These are phyloP conservation scores for Panulirus ornatus DNA, from an alignment of 1,140 invertebrate genomes.

Conservation along the genomic window DNA sequence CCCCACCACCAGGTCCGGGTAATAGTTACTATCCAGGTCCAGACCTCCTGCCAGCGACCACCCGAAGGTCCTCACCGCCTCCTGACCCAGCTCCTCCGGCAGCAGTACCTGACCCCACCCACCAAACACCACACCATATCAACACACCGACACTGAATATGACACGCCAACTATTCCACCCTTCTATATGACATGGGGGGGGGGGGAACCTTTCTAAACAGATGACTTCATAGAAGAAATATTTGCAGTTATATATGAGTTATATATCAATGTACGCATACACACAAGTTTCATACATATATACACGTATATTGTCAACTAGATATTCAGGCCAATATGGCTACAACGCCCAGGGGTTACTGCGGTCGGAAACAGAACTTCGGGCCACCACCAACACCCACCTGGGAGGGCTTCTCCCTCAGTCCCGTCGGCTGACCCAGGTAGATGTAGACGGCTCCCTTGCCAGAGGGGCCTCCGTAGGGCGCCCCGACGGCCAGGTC, in stretches of 20 bases:
- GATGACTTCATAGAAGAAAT: too few species aligned
- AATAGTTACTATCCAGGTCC: slow-evolving; percentile 93
- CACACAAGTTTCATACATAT: neutral
- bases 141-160: too few species aligned
- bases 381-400: slow-evolving; percentile 32
- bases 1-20: slow-evolving; percentile 94
- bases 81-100: slow-evolving; percentile 88
- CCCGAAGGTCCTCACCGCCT: neutral
- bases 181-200: too few species aligned
- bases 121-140: too few species aligned
- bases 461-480: slow-evolving; percentile 84
- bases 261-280: neutral
- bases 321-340: too few species aligned
- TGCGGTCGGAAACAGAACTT: too few species aligned
- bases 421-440: slow-evolving; percentile 81
- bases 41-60: slow-evolving; percentile 89
- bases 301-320: neutral
- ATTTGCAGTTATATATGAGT: too few species aligned
- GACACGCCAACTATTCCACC: too few species aligned
- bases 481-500: slow-evolving; percentile 95
- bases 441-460: slow-evolving; percentile 90
- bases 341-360: too few species aligned
- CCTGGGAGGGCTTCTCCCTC: slow-evolving; percentile 52
- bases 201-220: too few species aligned
- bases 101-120: slow-evolving; percentile 93